phyloP scores from a whole-genome alignment of 2,888 invertebrate genomes.

The Hemithea aestivaria region DNA sequence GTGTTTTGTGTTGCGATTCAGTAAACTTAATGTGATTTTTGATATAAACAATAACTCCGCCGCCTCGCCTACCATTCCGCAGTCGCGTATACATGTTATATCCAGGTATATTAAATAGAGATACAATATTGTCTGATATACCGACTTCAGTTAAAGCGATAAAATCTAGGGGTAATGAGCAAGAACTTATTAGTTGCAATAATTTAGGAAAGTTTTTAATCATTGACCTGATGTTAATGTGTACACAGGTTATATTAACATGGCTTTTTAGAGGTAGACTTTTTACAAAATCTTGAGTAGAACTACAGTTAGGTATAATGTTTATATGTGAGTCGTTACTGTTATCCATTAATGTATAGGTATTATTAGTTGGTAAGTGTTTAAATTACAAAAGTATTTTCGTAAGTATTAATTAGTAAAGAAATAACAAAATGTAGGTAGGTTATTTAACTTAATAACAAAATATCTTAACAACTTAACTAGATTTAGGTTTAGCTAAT shows the following conservation, averaged over 20 bases:
- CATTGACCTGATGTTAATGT: constrained; percentile 8
- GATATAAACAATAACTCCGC: constrained; percentile 7
- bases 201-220: constrained; percentile 8
- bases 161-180: constrained; percentile 2
- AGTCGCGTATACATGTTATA: constrained; percentile 6
- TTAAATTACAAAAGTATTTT: too few relatives aligned
- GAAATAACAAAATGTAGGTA: too few relatives aligned
- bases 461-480: too few relatives aligned
- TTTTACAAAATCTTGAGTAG: too few relatives aligned
- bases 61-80: constrained; percentile 2
- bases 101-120: constrained; percentile 5
- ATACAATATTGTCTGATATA: constrained; percentile 2
- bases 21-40: constrained; percentile 7
- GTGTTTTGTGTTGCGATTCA: background rate
- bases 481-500: too few relatives aligned
- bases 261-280: too few relatives aligned
- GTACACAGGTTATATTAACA: constrained; percentile 3
- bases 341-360: too few relatives aligned
- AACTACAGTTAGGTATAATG: too few relatives aligned
- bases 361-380: too few relatives aligned
- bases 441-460: too few relatives aligned
- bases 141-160: constrained; percentile 2
- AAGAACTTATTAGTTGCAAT: background rate
- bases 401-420: too few relatives aligned
- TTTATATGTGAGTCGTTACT: too few relatives aligned